Evolutionary conservation across 1,140 invertebrate species (phyloP), one percentile per base, ranked within the genome.

Genomic region (Cyclina sinensis): DNA sequence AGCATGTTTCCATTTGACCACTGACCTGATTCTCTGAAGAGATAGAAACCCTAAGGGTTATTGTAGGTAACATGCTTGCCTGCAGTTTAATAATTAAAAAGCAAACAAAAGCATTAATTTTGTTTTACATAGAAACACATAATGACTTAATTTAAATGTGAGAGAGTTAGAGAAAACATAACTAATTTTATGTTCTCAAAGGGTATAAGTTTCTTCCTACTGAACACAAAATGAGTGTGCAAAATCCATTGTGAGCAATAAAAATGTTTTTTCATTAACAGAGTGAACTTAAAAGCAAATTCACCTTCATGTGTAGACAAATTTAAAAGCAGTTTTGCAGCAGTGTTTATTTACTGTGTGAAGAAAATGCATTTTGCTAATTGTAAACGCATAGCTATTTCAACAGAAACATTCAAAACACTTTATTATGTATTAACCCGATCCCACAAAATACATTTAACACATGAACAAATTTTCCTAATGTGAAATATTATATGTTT

Each of bases 401-500:
- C 37, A 70, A 35, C 32, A 70, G 65, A 27, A 18, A 21, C 21
- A 27, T 30, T n/a, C 16, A 65, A 65, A 65, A 37, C 21, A 37
- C 21, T 16, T 21, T 70, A 70, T 27, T 0, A 30, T 30, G 32
- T 37, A 70, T n/a, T 70, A 37, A 14, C 65, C 35, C 24, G 14
- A 16, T 27, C 62, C n/a, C 35, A 27, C 32, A 35, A 35, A 35
- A 35, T 48, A 78, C 46, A 57, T 78, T 78, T 57, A 51, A 78
- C 43, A 48, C 73, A 78, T 57, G 21, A 54, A 54, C 48, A 54
- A 46, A 78, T 78, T 78, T 78, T 48, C 27, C 54, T 51, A 51
- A 54, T 78, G 74, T 24, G 73, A 35, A 54, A 78, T 78, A 54
- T 51, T 78, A 57, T 30, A 78, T 78, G n/a, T 78, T 78, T 78